A percentile compares a stretch with the other conserved stretches of the same genome.
Evolutionary conservation across 2,888 invertebrate genomes (phyloP).

Genomic region (Lycophotia porphyrea): DNA sequence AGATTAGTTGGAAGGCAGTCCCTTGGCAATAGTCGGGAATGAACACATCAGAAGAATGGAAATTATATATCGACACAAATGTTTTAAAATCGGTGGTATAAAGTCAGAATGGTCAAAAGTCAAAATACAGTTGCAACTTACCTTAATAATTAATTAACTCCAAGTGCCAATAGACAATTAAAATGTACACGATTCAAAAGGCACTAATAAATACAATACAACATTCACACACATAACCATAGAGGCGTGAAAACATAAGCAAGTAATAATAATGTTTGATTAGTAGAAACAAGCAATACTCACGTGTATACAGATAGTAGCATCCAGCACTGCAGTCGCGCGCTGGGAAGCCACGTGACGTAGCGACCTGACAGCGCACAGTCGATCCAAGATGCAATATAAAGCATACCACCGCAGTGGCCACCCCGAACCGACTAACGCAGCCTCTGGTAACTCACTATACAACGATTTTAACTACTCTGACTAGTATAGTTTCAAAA

Average conservation of each 20-base stretch:
- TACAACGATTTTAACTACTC: constrained; percentile 74
- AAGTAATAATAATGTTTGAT: constrained; percentile 48
- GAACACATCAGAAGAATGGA: constrained; percentile 21
- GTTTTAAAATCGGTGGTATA: background rate
- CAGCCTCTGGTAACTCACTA: constrained; percentile 84
- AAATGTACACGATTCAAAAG: background rate
- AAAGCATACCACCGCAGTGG: constrained; percentile 90
- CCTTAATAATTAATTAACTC: background rate
- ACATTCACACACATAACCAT: constrained; percentile 18
- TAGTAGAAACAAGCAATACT: constrained; percentile 79
- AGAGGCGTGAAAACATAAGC: constrained; percentile 17
- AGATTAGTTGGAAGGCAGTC: constrained; percentile 44
- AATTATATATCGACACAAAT: background rate
- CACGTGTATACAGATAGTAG: constrained; percentile 93
- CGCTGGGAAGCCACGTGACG: constrained; percentile 91
- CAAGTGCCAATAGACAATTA: background rate
- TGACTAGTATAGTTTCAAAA: constrained; percentile 82
- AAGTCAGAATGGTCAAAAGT: background rate
- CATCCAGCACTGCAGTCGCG: constrained; percentile 92
- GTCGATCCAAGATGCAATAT: constrained; percentile 90
- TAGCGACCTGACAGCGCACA: constrained; percentile 91
- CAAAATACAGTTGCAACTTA: constrained; percentile 5
- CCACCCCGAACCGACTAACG: constrained; percentile 78
- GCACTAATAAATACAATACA: constrained; percentile 23
- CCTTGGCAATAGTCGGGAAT: constrained; percentile 30